These are phyloP conservation scores for Metellina segmentata DNA, from an alignment of 2,888 invertebrate species.

Conservation along the genomic window DNA sequence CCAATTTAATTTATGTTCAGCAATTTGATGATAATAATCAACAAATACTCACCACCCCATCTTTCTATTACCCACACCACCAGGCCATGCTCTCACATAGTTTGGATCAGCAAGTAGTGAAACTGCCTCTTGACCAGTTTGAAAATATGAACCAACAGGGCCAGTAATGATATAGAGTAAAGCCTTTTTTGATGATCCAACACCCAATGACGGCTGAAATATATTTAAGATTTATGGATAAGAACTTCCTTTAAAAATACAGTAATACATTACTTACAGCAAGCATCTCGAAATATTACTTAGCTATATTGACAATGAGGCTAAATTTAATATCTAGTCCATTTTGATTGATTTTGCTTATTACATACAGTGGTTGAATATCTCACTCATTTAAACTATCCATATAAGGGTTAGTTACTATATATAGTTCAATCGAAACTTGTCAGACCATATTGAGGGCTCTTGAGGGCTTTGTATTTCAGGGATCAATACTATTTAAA, in stretches of 20 bases:
- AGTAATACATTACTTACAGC: not conserved
- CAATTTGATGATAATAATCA: not conserved
- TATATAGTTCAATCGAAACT: no score
- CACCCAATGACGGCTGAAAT: constrained; percentile 85
- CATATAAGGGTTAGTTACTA: no score
- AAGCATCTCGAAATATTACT: not conserved
- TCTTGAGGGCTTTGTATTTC: no score
- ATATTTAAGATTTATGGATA: not conserved
- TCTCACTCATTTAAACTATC: no score
- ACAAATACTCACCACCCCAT: constrained; percentile 84
- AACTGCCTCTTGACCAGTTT: constrained; percentile 87
- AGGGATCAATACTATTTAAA: no score
- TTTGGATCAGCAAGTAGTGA: constrained; percentile 95
- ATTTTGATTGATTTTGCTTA: no score
- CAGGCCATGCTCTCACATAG: constrained; percentile 89
- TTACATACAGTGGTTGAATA: no score
- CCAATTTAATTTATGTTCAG: not conserved
- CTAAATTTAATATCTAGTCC: no score
- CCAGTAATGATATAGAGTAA: constrained; percentile 94
- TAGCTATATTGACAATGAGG: not conserved
- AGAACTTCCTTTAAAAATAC: not conserved
- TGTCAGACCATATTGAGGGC: no score
- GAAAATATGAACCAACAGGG: constrained; percentile 96
- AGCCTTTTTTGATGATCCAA: constrained; percentile 91
- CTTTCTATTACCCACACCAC: constrained; percentile 95